Conservation (phyloP, 2,888 invertebrate genomes). For the Oscheius myriophilus region DNA sequence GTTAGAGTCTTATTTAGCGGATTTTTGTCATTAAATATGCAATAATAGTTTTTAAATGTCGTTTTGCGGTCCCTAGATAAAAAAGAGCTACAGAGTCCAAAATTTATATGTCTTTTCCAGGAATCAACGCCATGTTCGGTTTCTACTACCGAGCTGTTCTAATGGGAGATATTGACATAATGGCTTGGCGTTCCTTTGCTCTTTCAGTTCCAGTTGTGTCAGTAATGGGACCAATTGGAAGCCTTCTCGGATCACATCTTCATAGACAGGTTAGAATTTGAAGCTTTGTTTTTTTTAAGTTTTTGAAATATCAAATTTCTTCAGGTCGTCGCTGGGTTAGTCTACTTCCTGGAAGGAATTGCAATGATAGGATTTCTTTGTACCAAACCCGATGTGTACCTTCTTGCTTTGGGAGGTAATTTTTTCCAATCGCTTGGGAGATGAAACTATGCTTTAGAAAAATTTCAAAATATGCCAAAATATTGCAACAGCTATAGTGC, state of each 20-base stretch:
- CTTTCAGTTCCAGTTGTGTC: slow-evolving; percentile 54
- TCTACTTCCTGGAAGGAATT: slow-evolving; percentile 23
- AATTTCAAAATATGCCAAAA: no score
- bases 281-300: background rate
- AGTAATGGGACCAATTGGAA: slow-evolving; percentile 60
- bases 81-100: no score
- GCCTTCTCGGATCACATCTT: slow-evolving; percentile 65
- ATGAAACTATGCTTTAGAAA: no score
- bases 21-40: no score
- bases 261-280: slow-evolving; percentile 51
- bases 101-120: slow-evolving; percentile 37
- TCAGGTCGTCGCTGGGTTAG: slow-evolving; percentile 21
- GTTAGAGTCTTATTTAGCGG: no score
- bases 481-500: no score
- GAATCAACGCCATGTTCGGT: slow-evolving; percentile 61
- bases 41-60: no score
- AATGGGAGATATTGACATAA: slow-evolving; percentile 54
- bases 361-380: slow-evolving; percentile 24
- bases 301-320: background rate
- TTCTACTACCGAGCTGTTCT: slow-evolving; percentile 65
- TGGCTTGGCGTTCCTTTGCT: slow-evolving; percentile 61
- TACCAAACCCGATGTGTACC: slow-evolving; percentile 17
- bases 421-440: no score
- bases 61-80: no score
- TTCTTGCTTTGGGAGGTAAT: slow-evolving; percentile 30